Conservation (phyloP, 2,888 invertebrate genomes). For the Hemicrepidius hirtus region DNA sequence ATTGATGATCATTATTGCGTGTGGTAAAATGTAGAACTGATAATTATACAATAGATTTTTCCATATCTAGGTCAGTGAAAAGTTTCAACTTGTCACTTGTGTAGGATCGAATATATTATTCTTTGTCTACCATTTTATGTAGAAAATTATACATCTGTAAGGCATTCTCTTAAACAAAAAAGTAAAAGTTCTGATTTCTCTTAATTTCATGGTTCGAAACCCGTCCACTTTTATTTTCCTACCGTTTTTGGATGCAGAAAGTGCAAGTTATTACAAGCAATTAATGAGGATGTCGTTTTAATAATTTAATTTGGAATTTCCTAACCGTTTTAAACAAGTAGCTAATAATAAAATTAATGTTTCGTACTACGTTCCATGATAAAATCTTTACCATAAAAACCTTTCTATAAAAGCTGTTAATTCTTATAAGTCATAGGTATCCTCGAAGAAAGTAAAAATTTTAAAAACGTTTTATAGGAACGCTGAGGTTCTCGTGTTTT, state of each 20-base stretch:
- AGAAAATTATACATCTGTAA: constrained; percentile 9
- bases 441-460: too few relatives aligned
- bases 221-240: not conserved
- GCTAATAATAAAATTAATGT: not conserved
- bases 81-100: not conserved
- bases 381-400: not conserved
- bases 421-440: too few relatives aligned
- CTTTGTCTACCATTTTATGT: not conserved
- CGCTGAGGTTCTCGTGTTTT: not conserved
- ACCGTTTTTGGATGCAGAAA: not conserved
- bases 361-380: not conserved
- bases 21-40: not conserved
- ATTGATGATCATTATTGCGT: not conserved
- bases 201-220: not conserved
- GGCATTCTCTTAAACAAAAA: not conserved
- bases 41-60: constrained; percentile 4
- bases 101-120: too few relatives aligned
- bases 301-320: constrained; percentile 10
- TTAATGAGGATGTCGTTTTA: not conserved
- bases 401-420: too few relatives aligned
- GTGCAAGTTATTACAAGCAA: constrained; percentile 4
- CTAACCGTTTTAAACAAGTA: not conserved
- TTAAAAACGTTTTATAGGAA: too few relatives aligned
- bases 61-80: constrained; percentile 2
- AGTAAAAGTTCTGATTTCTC: constrained; percentile 16